A percentile compares a stretch with the other conserved stretches of the same genome.
Conservation (phyloP, 2,797 vertebrate species). For the Ptychobarbus kaznakovi region DNA sequence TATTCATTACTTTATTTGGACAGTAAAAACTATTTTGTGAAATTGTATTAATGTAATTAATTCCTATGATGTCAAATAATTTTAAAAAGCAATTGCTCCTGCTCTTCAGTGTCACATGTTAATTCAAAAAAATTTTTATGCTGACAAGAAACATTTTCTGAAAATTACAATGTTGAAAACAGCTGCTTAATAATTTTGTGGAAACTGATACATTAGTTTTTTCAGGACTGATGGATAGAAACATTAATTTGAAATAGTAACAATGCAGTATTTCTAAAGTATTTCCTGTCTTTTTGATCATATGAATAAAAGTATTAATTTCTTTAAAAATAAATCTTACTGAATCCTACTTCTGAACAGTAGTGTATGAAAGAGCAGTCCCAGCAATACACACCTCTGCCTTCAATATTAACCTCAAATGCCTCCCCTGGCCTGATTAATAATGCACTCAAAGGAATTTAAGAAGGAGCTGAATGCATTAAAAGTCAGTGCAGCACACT, state of each 20-base stretch:
- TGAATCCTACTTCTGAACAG: neutral
- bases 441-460: neutral
- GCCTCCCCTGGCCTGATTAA: neutral
- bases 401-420: neutral
- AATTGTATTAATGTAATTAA: neutral
- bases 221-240: neutral
- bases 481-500: neutral
- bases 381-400: neutral
- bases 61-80: neutral
- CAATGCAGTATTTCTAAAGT: neutral
- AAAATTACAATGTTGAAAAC: neutral
- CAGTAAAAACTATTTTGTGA: neutral
- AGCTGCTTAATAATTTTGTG: neutral
- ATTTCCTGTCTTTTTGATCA: neutral
- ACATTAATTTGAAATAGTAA: neutral
- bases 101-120: neutral
- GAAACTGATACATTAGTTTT: neutral
- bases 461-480: slow-evolving; percentile 7
- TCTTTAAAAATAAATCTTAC: neutral
- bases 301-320: neutral
- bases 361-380: neutral
- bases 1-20: neutral
- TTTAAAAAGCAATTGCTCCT: neutral
- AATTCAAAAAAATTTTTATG: neutral
- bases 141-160: neutral